Conservation (phyloP, 2,113 vertebrate genomes). For the Cricetomys ansorgei region DNA sequence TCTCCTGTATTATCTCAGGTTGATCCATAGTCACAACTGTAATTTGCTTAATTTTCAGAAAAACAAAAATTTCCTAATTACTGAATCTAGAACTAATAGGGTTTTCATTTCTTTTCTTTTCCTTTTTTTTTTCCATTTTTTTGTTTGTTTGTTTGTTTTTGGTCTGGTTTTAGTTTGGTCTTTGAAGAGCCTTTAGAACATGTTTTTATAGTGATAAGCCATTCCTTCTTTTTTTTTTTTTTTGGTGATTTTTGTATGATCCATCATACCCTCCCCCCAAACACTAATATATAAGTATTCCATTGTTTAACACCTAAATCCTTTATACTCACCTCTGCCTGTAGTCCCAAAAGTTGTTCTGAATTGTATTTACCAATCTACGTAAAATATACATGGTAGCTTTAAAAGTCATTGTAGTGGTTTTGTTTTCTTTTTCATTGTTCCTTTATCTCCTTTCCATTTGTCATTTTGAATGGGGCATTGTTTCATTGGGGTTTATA, state of each 20-base stretch:
- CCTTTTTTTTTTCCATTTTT: neutral
- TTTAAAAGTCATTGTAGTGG: neutral
- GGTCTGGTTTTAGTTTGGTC: neutral
- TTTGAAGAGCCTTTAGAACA: neutral
- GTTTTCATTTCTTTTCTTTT: neutral
- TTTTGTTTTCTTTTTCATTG: neutral
- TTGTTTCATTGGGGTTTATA: neutral
- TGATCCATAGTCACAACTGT: neutral
- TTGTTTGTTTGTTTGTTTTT: neutral
- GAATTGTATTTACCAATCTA: neutral
- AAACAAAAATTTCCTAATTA: neutral
- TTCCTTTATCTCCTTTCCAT: neutral
- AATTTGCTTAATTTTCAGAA: neutral
- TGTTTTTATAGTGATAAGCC: neutral
- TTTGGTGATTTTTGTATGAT: neutral
- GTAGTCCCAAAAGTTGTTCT: neutral
- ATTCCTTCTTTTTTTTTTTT: neutral
- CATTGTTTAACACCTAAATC: neutral
- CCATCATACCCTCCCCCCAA: too few relatives aligned
- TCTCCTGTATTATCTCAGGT: neutral
- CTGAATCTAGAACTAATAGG: neutral
- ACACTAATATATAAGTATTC: neutral
- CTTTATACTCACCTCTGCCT: neutral
- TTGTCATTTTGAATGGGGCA: conserved; percentile 13
- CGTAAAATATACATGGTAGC: neutral